Percentiles rank a stretch among this genome's conserved stretches.
Conservation (phyloP, 2,113 vertebrate species). For the Gnathonemus longibarbis region DNA sequence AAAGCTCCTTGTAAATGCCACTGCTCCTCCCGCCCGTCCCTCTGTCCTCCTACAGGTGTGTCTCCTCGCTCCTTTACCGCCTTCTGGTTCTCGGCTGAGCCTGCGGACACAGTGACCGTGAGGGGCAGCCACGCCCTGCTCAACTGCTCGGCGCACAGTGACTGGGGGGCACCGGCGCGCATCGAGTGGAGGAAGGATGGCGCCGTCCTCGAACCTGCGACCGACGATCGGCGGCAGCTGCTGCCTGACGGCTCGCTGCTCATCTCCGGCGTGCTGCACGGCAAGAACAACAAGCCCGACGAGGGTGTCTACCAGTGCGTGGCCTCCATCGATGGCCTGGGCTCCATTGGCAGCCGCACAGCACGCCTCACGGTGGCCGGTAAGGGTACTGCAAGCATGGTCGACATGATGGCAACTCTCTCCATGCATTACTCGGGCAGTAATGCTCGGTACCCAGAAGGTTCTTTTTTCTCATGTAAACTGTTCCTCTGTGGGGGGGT, state of each 20-base stretch:
- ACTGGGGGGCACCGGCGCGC: constrained; percentile 54
- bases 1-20: neutral
- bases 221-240: constrained; percentile 80
- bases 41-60: constrained; percentile 57
- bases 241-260: constrained; percentile 81
- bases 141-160: constrained; percentile 83
- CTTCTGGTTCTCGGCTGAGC: constrained; percentile 87
- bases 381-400: constrained; percentile 38
- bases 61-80: constrained; percentile 75
- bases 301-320: constrained; percentile 76
- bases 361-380: constrained; percentile 78
- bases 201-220: constrained; percentile 76
- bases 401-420: neutral
- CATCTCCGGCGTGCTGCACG: constrained; percentile 80
- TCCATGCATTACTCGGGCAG: neutral
- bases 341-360: constrained; percentile 69
- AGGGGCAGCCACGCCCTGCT: constrained; percentile 72
- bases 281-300: constrained; percentile 74
- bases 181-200: constrained; percentile 96
- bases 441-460: neutral
- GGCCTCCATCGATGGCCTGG: constrained; percentile 69
- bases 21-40: neutral
- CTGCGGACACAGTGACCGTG: constrained; percentile 68
- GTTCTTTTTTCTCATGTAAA: neutral
- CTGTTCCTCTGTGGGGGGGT: neutral